Evolutionary conservation across 2,888 invertebrate species (phyloP).

Genomic region (Brenthis ino): DNA sequence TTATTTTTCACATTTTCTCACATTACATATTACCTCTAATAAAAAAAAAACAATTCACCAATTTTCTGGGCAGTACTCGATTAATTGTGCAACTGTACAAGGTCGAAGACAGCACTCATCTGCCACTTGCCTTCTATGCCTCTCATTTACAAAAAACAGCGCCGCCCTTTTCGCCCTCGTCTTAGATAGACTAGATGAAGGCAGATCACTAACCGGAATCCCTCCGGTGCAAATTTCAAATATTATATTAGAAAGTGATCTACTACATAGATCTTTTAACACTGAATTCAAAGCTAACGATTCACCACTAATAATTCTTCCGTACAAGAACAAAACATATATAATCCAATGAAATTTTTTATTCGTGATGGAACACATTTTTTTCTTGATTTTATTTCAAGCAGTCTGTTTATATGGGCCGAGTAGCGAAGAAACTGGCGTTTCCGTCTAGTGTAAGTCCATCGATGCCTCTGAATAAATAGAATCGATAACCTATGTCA

Average conservation of each 20-base stretch:
- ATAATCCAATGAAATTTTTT: slow-evolving; percentile 52
- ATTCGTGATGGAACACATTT: slow-evolving; percentile 53
- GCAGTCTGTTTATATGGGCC: slow-evolving; percentile 51
- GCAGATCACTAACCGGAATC: slow-evolving; percentile 51
- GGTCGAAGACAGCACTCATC: slow-evolving; percentile 64
- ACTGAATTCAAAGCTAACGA: slow-evolving; percentile 54
- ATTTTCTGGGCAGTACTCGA: slow-evolving; percentile 68
- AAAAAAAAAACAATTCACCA: slow-evolving; percentile 55
- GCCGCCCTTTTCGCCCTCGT: slow-evolving; percentile 58
- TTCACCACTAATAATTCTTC: slow-evolving; percentile 51
- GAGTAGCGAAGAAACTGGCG: slow-evolving; percentile 57
- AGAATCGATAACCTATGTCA: slow-evolving; percentile 77
- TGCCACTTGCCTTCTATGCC: slow-evolving; percentile 57
- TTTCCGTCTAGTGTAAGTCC: slow-evolving; percentile 67
- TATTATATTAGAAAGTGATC: slow-evolving; percentile 54
- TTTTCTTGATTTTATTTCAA: slow-evolving; percentile 27
- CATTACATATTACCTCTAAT: background rate
- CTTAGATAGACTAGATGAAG: slow-evolving; percentile 48
- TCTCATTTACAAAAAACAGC: slow-evolving; percentile 50
- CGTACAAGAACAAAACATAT: slow-evolving; percentile 52
- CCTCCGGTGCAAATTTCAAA: slow-evolving; percentile 59
- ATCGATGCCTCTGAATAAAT: slow-evolving; percentile 67
- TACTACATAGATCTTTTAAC: slow-evolving; percentile 58
- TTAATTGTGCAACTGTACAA: slow-evolving; percentile 63
- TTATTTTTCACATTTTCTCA: background rate